A percentile compares a stretch with the other conserved stretches of the same genome.
phyloP scores from a whole-genome alignment of 2,797 vertebrate species.

The Periparus ater region DNA sequence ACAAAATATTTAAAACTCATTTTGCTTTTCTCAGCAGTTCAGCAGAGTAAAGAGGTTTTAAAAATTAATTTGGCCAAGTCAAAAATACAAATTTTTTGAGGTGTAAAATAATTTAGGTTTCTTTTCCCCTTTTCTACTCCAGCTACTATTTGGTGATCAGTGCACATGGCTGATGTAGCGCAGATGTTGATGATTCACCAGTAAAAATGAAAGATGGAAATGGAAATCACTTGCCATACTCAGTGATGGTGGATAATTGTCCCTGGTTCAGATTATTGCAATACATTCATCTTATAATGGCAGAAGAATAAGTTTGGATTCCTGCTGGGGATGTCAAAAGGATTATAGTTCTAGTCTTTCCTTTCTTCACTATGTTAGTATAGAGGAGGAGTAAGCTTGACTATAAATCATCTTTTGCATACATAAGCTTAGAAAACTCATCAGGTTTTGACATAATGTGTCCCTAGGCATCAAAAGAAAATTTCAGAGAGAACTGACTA shows the following conservation, averaged over 20 bases:
- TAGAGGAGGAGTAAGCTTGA: not conserved
- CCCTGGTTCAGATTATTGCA: not conserved
- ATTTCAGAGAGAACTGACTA: constrained; percentile 9
- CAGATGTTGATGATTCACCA: not conserved
- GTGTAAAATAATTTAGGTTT: not conserved
- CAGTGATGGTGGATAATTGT: not conserved
- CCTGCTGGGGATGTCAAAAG: not conserved
- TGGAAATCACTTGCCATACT: not conserved
- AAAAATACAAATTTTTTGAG: not conserved
- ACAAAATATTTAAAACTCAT: not conserved
- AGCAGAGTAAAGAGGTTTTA: not conserved
- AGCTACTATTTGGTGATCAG: not conserved
- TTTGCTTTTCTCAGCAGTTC: not conserved
- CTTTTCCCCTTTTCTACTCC: not conserved
- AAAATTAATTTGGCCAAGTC: not conserved
- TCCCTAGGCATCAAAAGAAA: constrained; percentile 7
- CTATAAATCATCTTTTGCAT: not conserved
- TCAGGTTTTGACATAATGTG: not conserved
- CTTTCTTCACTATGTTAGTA: not conserved
- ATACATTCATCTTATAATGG: not conserved
- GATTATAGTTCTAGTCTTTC: not conserved
- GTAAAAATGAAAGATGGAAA: not conserved
- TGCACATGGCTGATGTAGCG: not conserved
- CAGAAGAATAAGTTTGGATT: not conserved
- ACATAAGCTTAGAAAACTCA: not conserved